Base-by-base conservation (phyloP, 2,888 invertebrate species). In the Conistra vaccinii region DNA sequence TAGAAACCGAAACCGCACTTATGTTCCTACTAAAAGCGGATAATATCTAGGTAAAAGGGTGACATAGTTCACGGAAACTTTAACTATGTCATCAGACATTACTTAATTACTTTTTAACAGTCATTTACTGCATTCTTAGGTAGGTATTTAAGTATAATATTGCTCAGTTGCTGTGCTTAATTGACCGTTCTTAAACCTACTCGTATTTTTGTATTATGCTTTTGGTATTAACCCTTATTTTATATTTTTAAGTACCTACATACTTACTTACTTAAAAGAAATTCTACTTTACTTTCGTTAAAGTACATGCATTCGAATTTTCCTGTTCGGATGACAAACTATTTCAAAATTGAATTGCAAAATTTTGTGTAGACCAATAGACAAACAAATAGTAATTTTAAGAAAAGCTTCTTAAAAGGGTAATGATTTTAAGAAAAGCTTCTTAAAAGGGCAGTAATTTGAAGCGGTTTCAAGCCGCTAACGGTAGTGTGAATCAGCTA, bases 401-500 rank as follows among this genome's bases (percentile, higher is more conserved):
- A 32, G 26, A 55, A 60, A 73, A 78, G 53, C 60, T 73, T 68
- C n/a, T 84, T 84, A 86, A 70, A 29, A 85, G 81, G 81, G 69
- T 72, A 69, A 70, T 81, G 69, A 85, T 88, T 88, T 86, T 3
- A 63, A 17, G 35, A n/a, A n/a, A n/a, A n/a, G n/a, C n/a, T n/a
- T n/a, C n/a, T 84, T 84, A 86, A 70, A 29, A 85, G 81, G 81
- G 69, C 71, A 69, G 72, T 81, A 70, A 85, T 88, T 88, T 86
- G 5, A 63, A 17, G 35, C 61, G 57, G 39, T 83, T 57, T 76
- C 69, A 71, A 74, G 73, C 74, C 26, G 32, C 70, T 91, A 92
- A 91, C 90, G 89, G 90, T 85, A 83, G 81, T 76, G 85, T 80
- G 84, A 88, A 88, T 87, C 67, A 68, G 51, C 63, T 77, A 84